Evolutionary conservation across 2,797 vertebrate species (phyloP).

Genomic region (Epinephelus coioides): DNA sequence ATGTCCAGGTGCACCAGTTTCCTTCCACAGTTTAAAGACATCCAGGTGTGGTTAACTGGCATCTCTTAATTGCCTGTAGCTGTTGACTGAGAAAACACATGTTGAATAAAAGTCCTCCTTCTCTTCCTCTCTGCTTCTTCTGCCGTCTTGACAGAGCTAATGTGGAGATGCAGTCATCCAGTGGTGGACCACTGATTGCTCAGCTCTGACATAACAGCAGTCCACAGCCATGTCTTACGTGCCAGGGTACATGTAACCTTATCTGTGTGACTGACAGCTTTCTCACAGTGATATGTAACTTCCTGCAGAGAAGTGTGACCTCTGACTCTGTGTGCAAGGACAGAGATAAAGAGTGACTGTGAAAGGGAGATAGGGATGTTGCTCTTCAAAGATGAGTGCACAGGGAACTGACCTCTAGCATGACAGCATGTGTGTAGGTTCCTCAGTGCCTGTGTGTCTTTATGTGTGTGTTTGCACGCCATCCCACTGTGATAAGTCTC

Average conservation of each 20-base stretch:
- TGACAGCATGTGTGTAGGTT: conserved; percentile 3
- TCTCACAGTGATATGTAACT: not conserved
- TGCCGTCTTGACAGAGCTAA: not conserved
- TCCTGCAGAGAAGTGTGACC: conserved; percentile 7
- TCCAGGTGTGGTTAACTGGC: too few species aligned
- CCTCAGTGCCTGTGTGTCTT: not conserved
- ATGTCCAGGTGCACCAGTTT: too few species aligned
- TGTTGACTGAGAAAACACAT: too few species aligned
- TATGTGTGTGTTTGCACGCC: not conserved
- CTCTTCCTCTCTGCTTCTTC: too few species aligned
- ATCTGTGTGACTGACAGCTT: conserved; percentile 6
- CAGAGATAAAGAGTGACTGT: not conserved
- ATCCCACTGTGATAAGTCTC: conserved; percentile 30
- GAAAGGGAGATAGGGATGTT: not conserved
- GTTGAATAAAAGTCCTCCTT: not conserved
- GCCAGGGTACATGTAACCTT: not conserved
- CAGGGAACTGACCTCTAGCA: conserved; percentile 21
- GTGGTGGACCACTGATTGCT: not conserved
- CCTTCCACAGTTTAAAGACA: too few species aligned
- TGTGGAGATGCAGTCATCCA: not conserved
- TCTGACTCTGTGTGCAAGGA: conserved; percentile 13
- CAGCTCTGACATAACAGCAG: not conserved
- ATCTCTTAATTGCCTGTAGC: too few species aligned
- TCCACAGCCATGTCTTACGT: conserved; percentile 4
- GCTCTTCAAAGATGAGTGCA: conserved; percentile 24